Evolutionary conservation across 2,888 invertebrate genomes (phyloP), one percentile per base, ranked within the genome.

Genomic region (Rotaria magnacalcarata): DNA sequence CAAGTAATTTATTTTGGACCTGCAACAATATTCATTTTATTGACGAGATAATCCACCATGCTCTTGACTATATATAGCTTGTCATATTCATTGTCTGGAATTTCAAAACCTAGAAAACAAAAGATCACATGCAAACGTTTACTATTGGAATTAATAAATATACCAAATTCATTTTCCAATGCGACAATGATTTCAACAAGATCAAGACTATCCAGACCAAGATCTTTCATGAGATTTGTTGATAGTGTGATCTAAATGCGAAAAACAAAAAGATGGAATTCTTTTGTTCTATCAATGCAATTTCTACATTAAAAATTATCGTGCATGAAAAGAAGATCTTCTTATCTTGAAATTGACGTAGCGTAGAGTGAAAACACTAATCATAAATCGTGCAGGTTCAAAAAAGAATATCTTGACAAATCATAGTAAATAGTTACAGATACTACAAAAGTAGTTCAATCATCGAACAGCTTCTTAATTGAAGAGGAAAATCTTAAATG

Each of bases 161-260:
- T 91, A 93, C 93, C 96, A 92, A 99, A 99, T 92, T 99, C 99
- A 92, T 99, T 99, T 92, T 99, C 99, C 93, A 99, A 96, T 0
- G 97, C 97, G 96, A 99, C 98, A 88, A 99, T 96, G 86, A 99
- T 95, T 92, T 99, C 99, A 84, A 99, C 98, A 92, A 98, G 98
- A 92, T 99, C 99, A 89, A 99, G 92, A 0, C 98, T 98, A 91
- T 99, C 99, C 88, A 99, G 92, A 54, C 99, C 99, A 89, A 98
- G 93, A 91, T 99, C 99, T 90, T 95, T 96, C 89, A 96, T 95
- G 92, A 99, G 98, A 92, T 99, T 97, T 85, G 96, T 95, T 19
- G 97, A 95, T 89, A 96, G 91, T n/a, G 93, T 93, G 75, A 99
- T 92, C 97, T 99, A 47, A 43, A 47, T 21, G 21, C 24, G 8